Evolutionary conservation across 1,140 invertebrate genomes (phyloP).

Genomic region (Trialeurodes vaporariorum): DNA sequence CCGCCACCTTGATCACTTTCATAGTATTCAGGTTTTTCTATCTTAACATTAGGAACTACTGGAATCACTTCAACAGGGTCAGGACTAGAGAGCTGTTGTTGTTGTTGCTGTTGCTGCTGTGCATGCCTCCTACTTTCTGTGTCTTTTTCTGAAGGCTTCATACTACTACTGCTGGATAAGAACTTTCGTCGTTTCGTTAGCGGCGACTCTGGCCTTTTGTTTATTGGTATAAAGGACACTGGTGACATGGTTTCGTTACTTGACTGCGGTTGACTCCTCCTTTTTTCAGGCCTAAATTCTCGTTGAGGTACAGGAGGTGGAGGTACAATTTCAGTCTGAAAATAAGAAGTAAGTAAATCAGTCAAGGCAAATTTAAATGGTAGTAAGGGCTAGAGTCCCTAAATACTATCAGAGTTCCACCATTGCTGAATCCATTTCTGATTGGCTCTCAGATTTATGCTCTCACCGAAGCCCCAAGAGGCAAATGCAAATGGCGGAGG

Average conservation of each 20-base stretch:
- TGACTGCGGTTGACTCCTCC: slow-evolving; percentile 3
- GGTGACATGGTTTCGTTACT: background rate
- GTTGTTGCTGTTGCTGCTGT: background rate
- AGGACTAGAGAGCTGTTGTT: background rate
- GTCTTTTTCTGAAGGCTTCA: background rate
- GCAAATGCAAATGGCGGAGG: too few relatives aligned
- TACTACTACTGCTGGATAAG: background rate
- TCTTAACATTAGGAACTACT: slow-evolving; percentile 38
- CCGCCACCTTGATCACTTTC: slow-evolving; percentile 39
- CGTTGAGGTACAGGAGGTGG: background rate
- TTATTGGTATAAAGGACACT: slow-evolving; percentile 5
- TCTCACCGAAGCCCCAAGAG: too few relatives aligned
- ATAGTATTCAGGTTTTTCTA: slow-evolving; percentile 39
- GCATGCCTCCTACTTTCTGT: slow-evolving; percentile 3
- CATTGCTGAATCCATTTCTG: too few relatives aligned
- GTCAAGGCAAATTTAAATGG: too few relatives aligned
- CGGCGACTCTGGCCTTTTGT: slow-evolving; percentile 11
- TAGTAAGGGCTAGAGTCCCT: too few relatives aligned
- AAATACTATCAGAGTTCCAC: too few relatives aligned
- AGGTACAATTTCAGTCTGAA: slow-evolving; percentile 14
- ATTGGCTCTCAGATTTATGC: too few relatives aligned
- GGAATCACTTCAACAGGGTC: slow-evolving; percentile 39
- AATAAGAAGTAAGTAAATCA: slow-evolving; percentile 15
- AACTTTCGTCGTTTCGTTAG: slow-evolving; percentile 11
- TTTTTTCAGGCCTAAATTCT: background rate